A percentile compares a stretch with the other conserved stretches of the same genome.
These are phyloP conservation scores for Eclectus roratus DNA, from an alignment of 2,113 vertebrate species.

Conservation along the genomic window DNA sequence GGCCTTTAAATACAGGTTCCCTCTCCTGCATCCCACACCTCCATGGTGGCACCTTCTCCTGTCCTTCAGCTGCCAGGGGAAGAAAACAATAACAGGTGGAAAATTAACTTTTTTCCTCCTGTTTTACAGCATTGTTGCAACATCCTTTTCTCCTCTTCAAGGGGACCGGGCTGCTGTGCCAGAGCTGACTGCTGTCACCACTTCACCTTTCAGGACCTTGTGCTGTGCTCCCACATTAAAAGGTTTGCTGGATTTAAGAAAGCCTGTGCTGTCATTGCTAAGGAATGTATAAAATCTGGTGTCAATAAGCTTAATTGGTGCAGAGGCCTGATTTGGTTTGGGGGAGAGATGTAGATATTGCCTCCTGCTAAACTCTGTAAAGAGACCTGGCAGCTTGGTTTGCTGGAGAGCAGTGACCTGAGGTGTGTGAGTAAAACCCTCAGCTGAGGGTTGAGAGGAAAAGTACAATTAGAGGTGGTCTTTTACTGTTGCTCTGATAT, in stretches of 20 bases:
- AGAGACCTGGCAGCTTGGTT: background rate
- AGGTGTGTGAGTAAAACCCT: background rate
- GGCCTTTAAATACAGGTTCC: background rate
- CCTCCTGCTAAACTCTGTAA: background rate
- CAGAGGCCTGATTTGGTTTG: background rate
- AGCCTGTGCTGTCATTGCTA: rapidly evolving
- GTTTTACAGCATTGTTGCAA: background rate
- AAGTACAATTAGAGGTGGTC: background rate
- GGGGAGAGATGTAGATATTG: background rate
- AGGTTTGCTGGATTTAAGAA: background rate
- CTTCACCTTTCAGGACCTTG: background rate
- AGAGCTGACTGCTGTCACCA: background rate
- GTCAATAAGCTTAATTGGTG: constrained; percentile 26
- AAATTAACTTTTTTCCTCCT: background rate
- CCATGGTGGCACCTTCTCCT: background rate
- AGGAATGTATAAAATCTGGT: constrained; percentile 31
- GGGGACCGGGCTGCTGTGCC: background rate
- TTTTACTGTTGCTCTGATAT: background rate
- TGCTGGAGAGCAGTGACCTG: background rate
- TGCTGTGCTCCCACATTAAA: background rate
- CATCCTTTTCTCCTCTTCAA: background rate
- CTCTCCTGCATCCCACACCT: background rate
- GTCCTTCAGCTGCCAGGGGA: background rate
- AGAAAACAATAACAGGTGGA: background rate
- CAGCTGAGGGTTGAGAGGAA: background rate